A percentile compares a stretch with the other conserved stretches of the same genome.
These are phyloP conservation scores for Gisinianus flammeolus DNA, from an alignment of 2,888 invertebrate genomes.

Conservation along the genomic window DNA sequence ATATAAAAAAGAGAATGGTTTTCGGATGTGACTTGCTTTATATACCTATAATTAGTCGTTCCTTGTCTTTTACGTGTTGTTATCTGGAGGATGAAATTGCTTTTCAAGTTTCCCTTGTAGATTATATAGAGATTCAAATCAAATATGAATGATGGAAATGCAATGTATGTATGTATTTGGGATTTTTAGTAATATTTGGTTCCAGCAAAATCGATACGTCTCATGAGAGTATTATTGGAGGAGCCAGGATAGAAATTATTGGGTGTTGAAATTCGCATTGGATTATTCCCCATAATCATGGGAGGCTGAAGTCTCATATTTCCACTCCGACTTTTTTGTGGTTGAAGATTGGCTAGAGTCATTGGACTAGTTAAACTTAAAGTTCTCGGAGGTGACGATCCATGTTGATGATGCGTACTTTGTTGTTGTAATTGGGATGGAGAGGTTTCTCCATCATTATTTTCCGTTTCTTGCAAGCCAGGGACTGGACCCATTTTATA, in stretches of 20 bases:
- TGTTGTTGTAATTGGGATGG: conserved; percentile 4
- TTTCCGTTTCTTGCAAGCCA: not conserved
- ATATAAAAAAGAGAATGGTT: too few relatives aligned
- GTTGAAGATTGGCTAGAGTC: not conserved
- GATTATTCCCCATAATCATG: not conserved
- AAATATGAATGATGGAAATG: too few relatives aligned
- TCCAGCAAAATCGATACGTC: conserved; percentile 29
- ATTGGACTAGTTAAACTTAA: not conserved
- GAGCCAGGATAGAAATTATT: not conserved
- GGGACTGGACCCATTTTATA: conserved; percentile 26
- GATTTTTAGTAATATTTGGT: conserved; percentile 32
- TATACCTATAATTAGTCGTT: too few relatives aligned
- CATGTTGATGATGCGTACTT: not conserved
- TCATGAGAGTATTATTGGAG: not conserved
- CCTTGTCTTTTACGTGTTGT: too few relatives aligned
- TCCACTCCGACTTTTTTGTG: not conserved
- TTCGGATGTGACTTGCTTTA: too few relatives aligned
- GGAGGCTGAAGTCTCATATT: not conserved
- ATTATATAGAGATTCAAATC: too few relatives aligned
- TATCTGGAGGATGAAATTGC: too few relatives aligned
- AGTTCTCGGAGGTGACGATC: not conserved
- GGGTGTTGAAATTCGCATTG: not conserved
- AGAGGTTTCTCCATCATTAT: not conserved
- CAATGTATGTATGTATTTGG: too few relatives aligned
- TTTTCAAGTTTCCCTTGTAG: too few relatives aligned